Base-by-base conservation (phyloP, 2,888 invertebrate genomes). In the Chorisops tibialis region DNA sequence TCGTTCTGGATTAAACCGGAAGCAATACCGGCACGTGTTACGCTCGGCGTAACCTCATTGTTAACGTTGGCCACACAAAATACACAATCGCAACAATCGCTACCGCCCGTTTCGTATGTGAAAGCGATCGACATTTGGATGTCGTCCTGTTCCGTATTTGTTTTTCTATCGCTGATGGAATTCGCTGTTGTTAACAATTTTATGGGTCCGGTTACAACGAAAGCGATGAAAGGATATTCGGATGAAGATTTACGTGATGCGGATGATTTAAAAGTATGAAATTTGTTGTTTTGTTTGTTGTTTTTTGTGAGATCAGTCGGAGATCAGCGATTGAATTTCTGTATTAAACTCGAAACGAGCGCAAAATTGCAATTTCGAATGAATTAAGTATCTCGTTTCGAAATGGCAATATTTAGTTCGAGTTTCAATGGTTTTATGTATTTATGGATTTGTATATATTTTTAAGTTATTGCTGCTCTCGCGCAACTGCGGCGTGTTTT, bases 1-100 rank as follows among this genome's bases (percentile, higher is more conserved):
- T 93, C 93, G 0, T 95, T 95, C 79, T 95, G 94, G 94, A 93
- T 95, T 70, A 93, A 93, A 75, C 93, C 93, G 0, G 95, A 95
- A 78, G 94, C 94, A 0, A 93, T 93, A 4, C 95, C 95, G 0
- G 95, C 95, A 18, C 83, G 95, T 4, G 95, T 95, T 22, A 95
- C 96, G 0, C 81, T 95, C 1, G 95, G 96, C 16, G 94, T 95
- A 63, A 94, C 94, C 63, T 93, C 93, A 30, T 79, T 94, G 41
- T 83, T 94, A 54, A 94, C 94, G 2, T 80, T 94, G 2, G 93
- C 93, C 12, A 94, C 94, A 2, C 94, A 94, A 73, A 94, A 94
- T 75, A 94, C 94, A 12, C 94, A 94, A 79, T 93, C 93, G 66
- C 93, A 94, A 75, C 91, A 93, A n/a, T 89, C 93, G 35, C 79